Conservation (phyloP, 2,888 invertebrate genomes). For the Archaeoteleia sp. region DNA sequence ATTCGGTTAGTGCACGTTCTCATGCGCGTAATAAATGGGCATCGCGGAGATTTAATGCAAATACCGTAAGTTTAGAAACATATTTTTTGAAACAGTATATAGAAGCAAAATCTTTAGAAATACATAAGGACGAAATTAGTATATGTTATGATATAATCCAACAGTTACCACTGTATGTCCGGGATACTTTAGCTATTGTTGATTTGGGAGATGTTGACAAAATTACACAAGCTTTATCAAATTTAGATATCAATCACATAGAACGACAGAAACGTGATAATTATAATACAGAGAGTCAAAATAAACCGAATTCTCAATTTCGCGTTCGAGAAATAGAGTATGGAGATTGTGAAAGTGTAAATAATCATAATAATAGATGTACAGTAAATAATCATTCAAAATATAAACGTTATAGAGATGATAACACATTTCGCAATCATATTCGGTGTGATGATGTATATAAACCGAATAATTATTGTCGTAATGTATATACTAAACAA, state of each 20-base stretch:
- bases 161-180: constrained; percentile 9
- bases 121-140: constrained; percentile 6
- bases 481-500: no score
- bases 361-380: no score
- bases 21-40: constrained; percentile 11
- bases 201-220: neutral
- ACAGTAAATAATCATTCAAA: no score
- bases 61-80: neutral
- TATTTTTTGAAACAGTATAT: constrained; percentile 19
- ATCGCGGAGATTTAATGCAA: neutral
- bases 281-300: no score
- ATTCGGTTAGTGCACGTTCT: constrained; percentile 17
- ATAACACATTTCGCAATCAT: no score
- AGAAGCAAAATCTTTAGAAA: constrained; percentile 7
- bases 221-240: constrained; percentile 5
- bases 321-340: no score
- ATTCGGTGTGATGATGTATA: no score
- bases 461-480: no score
- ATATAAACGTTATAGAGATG: no score
- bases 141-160: constrained; percentile 17
- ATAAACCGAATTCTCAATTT: no score
- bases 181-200: constrained; percentile 8
- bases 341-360: no score
- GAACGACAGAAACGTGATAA: no score
- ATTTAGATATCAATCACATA: constrained; percentile 16